Evolutionary conservation across 2,888 invertebrate species (phyloP), one percentile per base, ranked within the genome.

Genomic region (Tenthredo scrophulariae): DNA sequence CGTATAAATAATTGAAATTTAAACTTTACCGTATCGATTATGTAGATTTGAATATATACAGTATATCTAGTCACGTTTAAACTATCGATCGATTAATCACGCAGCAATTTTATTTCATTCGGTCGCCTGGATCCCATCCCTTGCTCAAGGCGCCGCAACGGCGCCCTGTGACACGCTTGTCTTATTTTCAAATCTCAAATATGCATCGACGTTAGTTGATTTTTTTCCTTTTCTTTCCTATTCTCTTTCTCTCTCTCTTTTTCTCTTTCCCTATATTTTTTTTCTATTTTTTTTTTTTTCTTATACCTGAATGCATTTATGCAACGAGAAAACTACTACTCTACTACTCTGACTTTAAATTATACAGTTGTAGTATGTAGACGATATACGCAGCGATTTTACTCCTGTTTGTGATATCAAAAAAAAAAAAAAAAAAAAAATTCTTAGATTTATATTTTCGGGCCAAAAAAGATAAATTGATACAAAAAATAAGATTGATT

Each of bases 131-230:
- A 54, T 54, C 54, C 54, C 54, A 77, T 50, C 77, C 50, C 77
- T 54, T 77, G 50, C 29, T 50, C 26, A 10, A 77, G 80, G 80
- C 80, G 80, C 80, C 62, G 46, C 62, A n/a, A 18, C 46, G 83
- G 54, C 46, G 43, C 80, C 58, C 67, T 67, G 46, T 15, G 46
- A 67, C 43, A 67, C 43, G 65, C 83, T 83, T 67, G 65, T 83
- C 70, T 83, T 83, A 83, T 83, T 83, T 83, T 65, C 43, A 67
- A 83, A 80, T 80, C 80, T 77, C 54, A 54, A 77, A 77, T 77
- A 77, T 46, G 46, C 46, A 77, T 50, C 54, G 77, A 50, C 50
- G 54, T 77, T 50, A 54, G 29, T 50, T 54, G 29, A 33, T 33
- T 26, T 77, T 77, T 77, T 72, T 9, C 2, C 6, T 43, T 22